Base-by-base conservation (phyloP, 2,888 invertebrate genomes). In the Pammene fasciana region DNA sequence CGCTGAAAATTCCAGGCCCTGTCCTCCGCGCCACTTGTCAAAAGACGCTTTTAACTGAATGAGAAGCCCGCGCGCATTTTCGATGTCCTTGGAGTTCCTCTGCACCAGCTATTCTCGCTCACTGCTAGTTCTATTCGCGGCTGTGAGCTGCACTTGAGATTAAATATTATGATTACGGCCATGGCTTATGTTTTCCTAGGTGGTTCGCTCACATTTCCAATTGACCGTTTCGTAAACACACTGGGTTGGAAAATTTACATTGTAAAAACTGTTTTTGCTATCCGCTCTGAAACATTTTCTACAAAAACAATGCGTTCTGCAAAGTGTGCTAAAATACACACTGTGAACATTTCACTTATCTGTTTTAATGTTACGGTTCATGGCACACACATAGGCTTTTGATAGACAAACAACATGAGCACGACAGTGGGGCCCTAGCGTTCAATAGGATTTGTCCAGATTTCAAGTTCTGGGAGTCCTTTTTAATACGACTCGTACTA, bases 31-130 rank as follows among this genome's bases (percentile, higher is more conserved):
- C 64, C 57, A 64, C 67, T 70, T 60, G 60, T 70, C 57, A 68
- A 65, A 70, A 70, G 70, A 65, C 64, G 55, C 59, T 67, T 26
- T 26, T 71, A 64, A 62, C 67, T 62, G 18, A 64, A 62, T 36
- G 48, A 67, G 67, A 71, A 68, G 55, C 64, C 48, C 46, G 41
- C 50, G 57, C 18, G 60, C 61, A 50, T 38, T 41, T 65, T 65
- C 59, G 46, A 45, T 70, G 65, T 52, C 68, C 68, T 70, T 70
- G 68, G 59, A 70, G 48, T 52, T 46, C 70, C 52, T 36, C 38
- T 70, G 70, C 68, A 68, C 41, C 34, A 54, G 59, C 56, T 68
- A 68, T 68, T 70, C 59, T 54, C 46, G 65, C n/a, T 18, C 57
- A 50, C 66, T 59, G 57, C n/a, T 57, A 16, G 43, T 64, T 68